Evolutionary conservation across 2,888 invertebrate genomes (phyloP).

Genomic region (Agonopterix heracliana): DNA sequence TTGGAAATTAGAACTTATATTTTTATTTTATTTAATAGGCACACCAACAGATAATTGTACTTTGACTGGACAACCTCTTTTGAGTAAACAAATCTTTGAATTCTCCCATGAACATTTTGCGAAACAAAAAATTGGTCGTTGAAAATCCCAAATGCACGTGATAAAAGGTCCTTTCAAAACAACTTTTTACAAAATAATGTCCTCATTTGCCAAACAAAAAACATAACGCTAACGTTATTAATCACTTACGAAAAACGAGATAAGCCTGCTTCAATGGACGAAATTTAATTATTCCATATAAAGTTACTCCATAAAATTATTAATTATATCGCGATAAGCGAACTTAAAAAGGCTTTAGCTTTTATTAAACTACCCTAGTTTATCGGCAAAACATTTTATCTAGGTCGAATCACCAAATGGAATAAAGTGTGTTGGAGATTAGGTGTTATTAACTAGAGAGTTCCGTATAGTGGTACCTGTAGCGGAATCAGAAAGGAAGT

Average conservation of each 20-base stretch:
- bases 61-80: no score
- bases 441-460: neutral
- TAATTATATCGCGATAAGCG: constrained; percentile 57
- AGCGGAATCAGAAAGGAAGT: no score
- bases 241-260: constrained; percentile 23
- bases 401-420: constrained; percentile 13
- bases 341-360: constrained; percentile 31
- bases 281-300: constrained; percentile 11
- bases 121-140: no score
- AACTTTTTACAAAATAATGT: neutral
- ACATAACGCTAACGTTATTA: constrained; percentile 29
- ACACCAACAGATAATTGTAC: no score
- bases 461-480: constrained; percentile 1
- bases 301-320: constrained; percentile 48
- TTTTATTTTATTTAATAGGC: no score
- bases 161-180: no score
- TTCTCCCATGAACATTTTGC: no score
- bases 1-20: no score
- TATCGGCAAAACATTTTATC: constrained; percentile 30
- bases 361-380: constrained; percentile 32
- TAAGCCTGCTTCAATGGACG: constrained; percentile 9
- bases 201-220: constrained; percentile 19
- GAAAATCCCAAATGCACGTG: no score
- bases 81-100: no score
- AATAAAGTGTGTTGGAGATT: constrained; percentile 1